Evolutionary conservation across 2,113 vertebrate genomes (phyloP).

Genomic region (Callithrix jacchus): DNA sequence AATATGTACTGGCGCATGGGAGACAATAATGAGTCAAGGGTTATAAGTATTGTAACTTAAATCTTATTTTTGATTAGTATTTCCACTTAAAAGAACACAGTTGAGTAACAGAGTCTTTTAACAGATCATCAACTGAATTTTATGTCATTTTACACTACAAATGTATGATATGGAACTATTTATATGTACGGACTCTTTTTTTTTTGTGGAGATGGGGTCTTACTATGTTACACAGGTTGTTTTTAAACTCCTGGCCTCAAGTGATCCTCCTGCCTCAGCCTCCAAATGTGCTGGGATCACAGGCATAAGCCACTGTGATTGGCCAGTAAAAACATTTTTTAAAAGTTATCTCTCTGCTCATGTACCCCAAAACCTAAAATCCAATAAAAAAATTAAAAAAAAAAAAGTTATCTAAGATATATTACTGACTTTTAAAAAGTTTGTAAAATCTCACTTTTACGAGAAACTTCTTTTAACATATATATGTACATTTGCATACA

Average conservation of each 20-base stretch:
- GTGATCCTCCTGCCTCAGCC: too few species aligned
- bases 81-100: constrained; percentile 44
- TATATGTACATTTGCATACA: neutral
- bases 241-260: too few species aligned
- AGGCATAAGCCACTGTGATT: too few species aligned
- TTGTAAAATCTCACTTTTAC: neutral
- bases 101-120: constrained; percentile 22
- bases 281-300: too few species aligned
- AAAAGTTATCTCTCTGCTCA: too few species aligned
- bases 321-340: neutral
- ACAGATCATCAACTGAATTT: constrained; percentile 9
- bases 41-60: neutral
- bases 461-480: neutral
- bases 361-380: too few species aligned
- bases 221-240: too few species aligned
- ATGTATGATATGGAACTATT: neutral
- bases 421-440: neutral
- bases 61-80: neutral
- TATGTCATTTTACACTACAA: neutral
- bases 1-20: neutral
- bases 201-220: too few species aligned
- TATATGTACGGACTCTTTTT: neutral
- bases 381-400: too few species aligned
- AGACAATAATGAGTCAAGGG: neutral
- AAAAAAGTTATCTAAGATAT: neutral